A percentile compares a stretch with the other conserved stretches of the same genome.
These are phyloP conservation scores for Ophioninae sp. DNA, from an alignment of 2,888 invertebrate genomes.

Conservation along the genomic window DNA sequence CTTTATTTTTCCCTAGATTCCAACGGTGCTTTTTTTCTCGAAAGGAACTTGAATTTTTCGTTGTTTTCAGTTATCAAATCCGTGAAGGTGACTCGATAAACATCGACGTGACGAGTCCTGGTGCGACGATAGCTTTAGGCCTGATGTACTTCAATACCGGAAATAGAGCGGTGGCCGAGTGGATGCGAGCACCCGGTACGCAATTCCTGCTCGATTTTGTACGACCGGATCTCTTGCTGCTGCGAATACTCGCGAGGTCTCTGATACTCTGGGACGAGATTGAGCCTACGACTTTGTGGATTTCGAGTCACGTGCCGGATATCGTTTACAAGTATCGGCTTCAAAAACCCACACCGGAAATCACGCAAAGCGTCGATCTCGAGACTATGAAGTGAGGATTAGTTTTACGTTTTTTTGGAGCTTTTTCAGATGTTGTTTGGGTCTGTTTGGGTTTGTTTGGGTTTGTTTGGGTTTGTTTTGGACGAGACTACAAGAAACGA, in stretches of 20 bases:
- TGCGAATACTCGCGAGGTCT: constrained; percentile 90
- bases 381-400: constrained; percentile 93
- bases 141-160: constrained; percentile 94
- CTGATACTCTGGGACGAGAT: constrained; percentile 95
- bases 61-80: constrained; percentile 86
- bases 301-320: constrained; percentile 90
- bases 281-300: constrained; percentile 91
- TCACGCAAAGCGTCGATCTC: constrained; percentile 87
- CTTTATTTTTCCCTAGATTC: too few species aligned
- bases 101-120: constrained; percentile 97
- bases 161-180: constrained; percentile 92
- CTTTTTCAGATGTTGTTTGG: not conserved
- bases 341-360: constrained; percentile 86
- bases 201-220: constrained; percentile 95
- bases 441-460: too few species aligned
- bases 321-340: constrained; percentile 90
- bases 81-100: constrained; percentile 95
- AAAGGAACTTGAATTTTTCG: not conserved
- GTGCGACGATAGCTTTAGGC: constrained; percentile 96
- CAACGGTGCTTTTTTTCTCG: too few species aligned
- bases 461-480: too few species aligned
- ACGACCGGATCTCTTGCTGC: constrained; percentile 93
- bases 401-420: not conserved
- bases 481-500: not conserved
- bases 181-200: constrained; percentile 95